These are phyloP conservation scores for Pandemis heparana DNA, from an alignment of 2,888 invertebrate species.

Conservation along the genomic window DNA sequence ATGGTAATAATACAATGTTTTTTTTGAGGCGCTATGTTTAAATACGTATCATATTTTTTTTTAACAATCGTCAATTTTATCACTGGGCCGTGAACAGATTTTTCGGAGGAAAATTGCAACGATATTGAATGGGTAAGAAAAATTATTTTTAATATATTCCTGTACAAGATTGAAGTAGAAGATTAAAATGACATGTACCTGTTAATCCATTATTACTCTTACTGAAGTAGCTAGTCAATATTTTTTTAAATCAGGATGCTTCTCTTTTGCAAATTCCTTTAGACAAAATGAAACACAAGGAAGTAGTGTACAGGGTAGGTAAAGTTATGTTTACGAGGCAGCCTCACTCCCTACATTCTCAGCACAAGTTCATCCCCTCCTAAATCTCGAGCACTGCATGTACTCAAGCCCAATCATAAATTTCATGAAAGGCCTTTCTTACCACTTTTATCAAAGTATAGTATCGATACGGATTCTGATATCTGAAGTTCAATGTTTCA, in stretches of 20 bases:
- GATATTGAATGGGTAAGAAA: not conserved
- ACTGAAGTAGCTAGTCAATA: not conserved
- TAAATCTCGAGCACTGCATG: constrained; percentile 24
- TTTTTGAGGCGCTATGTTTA: too few relatives aligned
- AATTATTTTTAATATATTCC: not conserved
- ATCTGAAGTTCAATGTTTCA: not conserved
- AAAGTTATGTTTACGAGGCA: not conserved
- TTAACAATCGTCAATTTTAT: not conserved
- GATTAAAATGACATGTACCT: too few relatives aligned
- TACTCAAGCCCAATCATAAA: constrained; percentile 2
- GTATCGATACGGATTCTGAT: not conserved
- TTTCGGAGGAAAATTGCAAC: not conserved
- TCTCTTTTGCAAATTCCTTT: not conserved
- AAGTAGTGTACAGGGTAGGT: not conserved
- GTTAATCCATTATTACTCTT: not conserved
- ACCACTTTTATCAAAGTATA: not conserved
- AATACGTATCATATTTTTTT: not conserved
- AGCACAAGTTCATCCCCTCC: constrained; percentile 15
- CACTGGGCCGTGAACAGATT: constrained; percentile 17
- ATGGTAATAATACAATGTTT: too few relatives aligned
- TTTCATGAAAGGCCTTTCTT: constrained; percentile 4
- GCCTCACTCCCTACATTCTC: not conserved
- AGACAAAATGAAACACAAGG: not conserved
- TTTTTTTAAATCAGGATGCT: not conserved
- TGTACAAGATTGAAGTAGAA: too few relatives aligned